phyloP scores from a whole-genome alignment of 1,140 invertebrate genomes.

The Eupeodes corollae region DNA sequence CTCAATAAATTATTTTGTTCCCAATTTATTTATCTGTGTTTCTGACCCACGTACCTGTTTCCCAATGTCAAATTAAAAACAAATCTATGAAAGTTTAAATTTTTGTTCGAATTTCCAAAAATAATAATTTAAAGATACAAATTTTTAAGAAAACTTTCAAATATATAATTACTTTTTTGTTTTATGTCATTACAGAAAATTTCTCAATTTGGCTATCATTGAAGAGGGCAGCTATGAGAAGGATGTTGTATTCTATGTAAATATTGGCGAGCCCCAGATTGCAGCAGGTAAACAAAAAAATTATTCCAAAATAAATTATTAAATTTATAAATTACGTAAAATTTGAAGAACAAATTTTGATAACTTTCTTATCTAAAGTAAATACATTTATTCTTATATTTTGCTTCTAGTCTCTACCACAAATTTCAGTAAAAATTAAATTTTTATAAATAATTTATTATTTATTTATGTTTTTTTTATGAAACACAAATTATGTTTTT shows the following conservation, averaged over 20 bases:
- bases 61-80: too few relatives aligned
- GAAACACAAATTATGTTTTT: too few relatives aligned
- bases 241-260: conserved; percentile 85
- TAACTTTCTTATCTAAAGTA: too few relatives aligned
- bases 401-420: conserved; percentile 6
- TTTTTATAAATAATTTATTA: conserved; percentile 2
- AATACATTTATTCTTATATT: too few relatives aligned
- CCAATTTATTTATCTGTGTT: too few relatives aligned
- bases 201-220: conserved; percentile 73
- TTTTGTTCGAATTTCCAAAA: not conserved
- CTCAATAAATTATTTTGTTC: too few relatives aligned
- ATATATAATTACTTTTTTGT: not conserved
- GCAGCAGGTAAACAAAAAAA: conserved; percentile 59
- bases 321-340: too few relatives aligned
- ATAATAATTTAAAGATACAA: too few relatives aligned
- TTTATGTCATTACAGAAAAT: conserved; percentile 59
- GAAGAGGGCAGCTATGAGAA: conserved; percentile 98
- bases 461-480: not conserved
- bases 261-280: conserved; percentile 76
- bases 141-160: not conserved
- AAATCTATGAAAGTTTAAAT: not conserved
- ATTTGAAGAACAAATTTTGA: too few relatives aligned
- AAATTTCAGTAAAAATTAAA: conserved; percentile 11
- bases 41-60: too few relatives aligned
- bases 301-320: too few relatives aligned